Base-by-base conservation (phyloP, 1,140 invertebrate genomes). In the Drosophila eugracilis region DNA sequence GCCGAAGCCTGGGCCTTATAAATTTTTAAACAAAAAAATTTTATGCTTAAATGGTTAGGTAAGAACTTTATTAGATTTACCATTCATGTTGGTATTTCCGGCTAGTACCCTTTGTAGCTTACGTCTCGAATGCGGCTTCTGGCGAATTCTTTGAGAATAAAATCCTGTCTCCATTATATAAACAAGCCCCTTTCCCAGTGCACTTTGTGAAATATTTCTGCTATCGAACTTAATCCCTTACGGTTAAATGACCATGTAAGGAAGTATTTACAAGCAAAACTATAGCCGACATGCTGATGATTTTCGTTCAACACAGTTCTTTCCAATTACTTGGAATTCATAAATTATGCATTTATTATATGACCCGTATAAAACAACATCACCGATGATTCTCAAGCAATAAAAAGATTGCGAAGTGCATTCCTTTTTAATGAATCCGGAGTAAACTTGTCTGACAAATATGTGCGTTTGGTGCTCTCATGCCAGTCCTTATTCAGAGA, bases 311-410 rank as follows among this genome's bases (percentile, higher is more conserved):
- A 24, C 7, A 22, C 47, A 36, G 12, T 48, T 7, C 41, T 55
- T 52, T 37, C 26, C 52, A 69, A 74, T 79, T 62, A 63, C 54
- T 67, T 55, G 48, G 54, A 57, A 48, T 81, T 60, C 75, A 76
- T 80, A 76, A 72, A 76, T 76, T 63, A 76, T 73, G 53, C 66
- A 66, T 79, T 75, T 72, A 80, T 80, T 79, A 75, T 72, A 70
- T 59, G 73, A 54, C 55, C 34, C 45, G 49, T 60, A 34, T 24
- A 37, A 59, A 19, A 42, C 59, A 80, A 52, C 42, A 57, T 17
- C n/a, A 45, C 36, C 28, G 30, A 36, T 54, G 55, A 53, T 24
- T 69, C 44, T 37, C 65, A 26, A 45, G 21, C 36, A 71, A 59
- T 26, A 19, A 54, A 60, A 36, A 42, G 49, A 41, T 21, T 30